Percentiles rank a stretch among this genome's conserved stretches.
phyloP scores from a whole-genome alignment of 2,797 vertebrate species.

The Lepilemur septentrionalis region DNA sequence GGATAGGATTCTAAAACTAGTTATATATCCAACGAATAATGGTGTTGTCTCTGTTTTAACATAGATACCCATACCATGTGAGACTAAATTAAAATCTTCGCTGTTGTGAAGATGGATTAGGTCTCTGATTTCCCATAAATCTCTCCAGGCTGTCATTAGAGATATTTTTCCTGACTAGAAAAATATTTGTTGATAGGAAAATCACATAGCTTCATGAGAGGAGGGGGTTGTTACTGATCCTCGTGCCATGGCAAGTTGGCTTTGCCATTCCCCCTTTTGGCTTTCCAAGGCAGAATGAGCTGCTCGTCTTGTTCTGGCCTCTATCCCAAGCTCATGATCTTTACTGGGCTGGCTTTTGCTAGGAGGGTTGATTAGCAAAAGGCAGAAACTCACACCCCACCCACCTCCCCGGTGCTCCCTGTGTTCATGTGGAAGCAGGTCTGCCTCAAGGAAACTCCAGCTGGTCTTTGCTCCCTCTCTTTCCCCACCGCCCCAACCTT shows the following conservation, averaged over 20 bases:
- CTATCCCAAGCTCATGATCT: accelerated
- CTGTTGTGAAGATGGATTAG: not conserved
- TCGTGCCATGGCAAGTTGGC: not conserved
- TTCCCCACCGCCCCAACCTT: not conserved
- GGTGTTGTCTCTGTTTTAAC: not conserved
- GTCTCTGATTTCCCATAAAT: not conserved
- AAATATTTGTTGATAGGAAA: not conserved
- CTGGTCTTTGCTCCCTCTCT: not conserved
- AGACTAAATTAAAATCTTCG: conserved; percentile 12
- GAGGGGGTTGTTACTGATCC: not conserved
- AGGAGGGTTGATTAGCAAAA: not conserved
- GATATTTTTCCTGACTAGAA: not conserved
- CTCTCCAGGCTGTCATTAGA: not conserved
- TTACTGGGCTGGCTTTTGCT: not conserved
- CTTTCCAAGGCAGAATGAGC: not conserved
- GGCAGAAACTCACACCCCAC: not conserved
- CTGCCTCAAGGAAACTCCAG: not conserved
- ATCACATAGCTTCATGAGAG: not conserved
- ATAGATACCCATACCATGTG: not conserved
- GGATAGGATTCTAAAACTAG: not conserved
- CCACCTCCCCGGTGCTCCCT: not conserved
- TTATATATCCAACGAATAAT: not conserved
- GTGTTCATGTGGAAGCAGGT: not conserved
- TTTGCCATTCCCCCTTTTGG: not conserved
- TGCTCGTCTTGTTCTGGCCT: not conserved